Evolutionary conservation across 2,113 vertebrate genomes (phyloP).

Genomic region (Silurus asotus): DNA sequence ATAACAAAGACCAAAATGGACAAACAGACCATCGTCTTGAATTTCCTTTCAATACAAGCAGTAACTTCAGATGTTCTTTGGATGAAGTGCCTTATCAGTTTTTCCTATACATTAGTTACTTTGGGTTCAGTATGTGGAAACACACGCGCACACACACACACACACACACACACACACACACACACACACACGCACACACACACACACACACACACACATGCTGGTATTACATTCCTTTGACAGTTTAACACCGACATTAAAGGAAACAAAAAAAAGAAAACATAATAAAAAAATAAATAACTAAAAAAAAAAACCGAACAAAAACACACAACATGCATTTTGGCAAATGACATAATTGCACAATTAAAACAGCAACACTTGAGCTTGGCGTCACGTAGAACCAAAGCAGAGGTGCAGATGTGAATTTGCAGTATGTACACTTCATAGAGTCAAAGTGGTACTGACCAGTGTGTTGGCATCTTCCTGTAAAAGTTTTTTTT

Average conservation of each 20-base stretch:
- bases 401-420: conserved; percentile 52
- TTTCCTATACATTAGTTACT: conserved; percentile 39
- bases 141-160: conserved; percentile 26
- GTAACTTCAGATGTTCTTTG: conserved; percentile 41
- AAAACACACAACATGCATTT: conserved; percentile 65
- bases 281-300: conserved; percentile 30
- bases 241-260: conserved; percentile 39
- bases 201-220: conserved; percentile 32
- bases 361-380: conserved; percentile 53
- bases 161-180: conserved; percentile 27
- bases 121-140: conserved; percentile 45
- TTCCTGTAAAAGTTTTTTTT: conserved; percentile 26
- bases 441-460: conserved; percentile 50
- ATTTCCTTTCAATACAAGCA: conserved; percentile 19
- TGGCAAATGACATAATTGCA: conserved; percentile 60
- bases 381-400: conserved; percentile 60
- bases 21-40: neutral
- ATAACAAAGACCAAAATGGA: conserved; percentile 33
- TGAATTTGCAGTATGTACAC: conserved; percentile 59
- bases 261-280: conserved; percentile 54
- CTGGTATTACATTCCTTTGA: conserved; percentile 43
- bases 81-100: conserved; percentile 44
- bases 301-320: conserved; percentile 48
- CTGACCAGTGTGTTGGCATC: conserved; percentile 34
- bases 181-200: conserved; percentile 32